phyloP scores from a whole-genome alignment of 2,888 invertebrate species.

The Cordilura impudica region DNA sequence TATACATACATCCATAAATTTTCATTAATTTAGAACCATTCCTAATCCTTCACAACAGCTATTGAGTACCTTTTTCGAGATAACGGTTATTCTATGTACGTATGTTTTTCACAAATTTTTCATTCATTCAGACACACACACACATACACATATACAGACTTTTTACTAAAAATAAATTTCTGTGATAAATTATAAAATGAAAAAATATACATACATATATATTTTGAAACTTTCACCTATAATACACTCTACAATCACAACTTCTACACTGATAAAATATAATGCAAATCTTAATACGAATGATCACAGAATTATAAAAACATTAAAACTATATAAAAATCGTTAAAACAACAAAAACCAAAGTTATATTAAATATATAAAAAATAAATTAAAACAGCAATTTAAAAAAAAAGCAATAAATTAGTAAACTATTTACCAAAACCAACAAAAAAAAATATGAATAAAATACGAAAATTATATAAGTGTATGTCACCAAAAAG shows the following conservation, averaged over 20 bases:
- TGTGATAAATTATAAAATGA: conserved; percentile 58
- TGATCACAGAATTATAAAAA: conserved; percentile 14
- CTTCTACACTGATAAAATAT: conserved; percentile 13
- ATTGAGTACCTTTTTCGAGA: no score
- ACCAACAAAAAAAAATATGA: conserved; percentile 26
- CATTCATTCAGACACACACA: conserved; percentile 7
- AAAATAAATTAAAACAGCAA: conserved; percentile 55
- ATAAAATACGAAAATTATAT: not conserved
- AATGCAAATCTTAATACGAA: not conserved
- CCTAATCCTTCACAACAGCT: no score
- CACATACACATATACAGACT: conserved; percentile 44
- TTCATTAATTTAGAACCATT: no score
- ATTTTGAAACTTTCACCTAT: not conserved
- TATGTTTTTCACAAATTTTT: not conserved
- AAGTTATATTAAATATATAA: conserved; percentile 35
- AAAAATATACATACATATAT: not conserved
- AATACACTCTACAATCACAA: conserved; percentile 4
- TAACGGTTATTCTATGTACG: not conserved
- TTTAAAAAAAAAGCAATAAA: conserved; percentile 57
- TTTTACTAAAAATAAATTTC: conserved; percentile 62
- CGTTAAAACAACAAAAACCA: conserved; percentile 14
- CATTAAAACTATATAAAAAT: not conserved
- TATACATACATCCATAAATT: no score
- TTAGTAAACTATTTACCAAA: conserved; percentile 42
- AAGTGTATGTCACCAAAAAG: conserved; percentile 41